Evolutionary conservation across 1,140 invertebrate genomes (phyloP), one percentile per base, ranked within the genome.

Genomic region (Euglossa dilemma): DNA sequence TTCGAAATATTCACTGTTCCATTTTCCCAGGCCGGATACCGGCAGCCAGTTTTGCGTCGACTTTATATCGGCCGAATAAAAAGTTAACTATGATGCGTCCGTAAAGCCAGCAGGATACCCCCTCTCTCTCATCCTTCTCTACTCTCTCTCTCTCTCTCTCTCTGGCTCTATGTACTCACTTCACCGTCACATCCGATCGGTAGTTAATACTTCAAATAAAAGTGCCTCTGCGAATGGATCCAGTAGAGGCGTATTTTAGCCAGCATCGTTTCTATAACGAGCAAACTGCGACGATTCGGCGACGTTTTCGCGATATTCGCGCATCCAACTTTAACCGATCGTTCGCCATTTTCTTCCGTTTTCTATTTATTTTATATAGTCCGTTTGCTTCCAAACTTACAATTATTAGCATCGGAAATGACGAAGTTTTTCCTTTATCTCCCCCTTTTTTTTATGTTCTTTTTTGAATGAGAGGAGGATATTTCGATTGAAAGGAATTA

Each of bases 311-410:
- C 12, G 45, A 69, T 47, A 69, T 25, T 16, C 25, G 12, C 23
- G 12, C 23, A 12, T n/a, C 6, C n/a, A 69, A 47, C 23, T 69
- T 63, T 57, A 69, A 43, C 36, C 52, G 91, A 92, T 92, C 90
- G 91, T 92, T 93, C 92, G 89, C 92, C 92, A 93, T 93, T 93
- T 93, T 86, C 90, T 85, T 90, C 78, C 80, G 90, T 85, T 91
- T 88, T 80, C 90, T 91, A 92, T 93, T 92, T 93, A 91, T 93
- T 91, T 93, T 89, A 89, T 28, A 64, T n/a, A 2, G 20, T 2
- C 25, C 7, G 36, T 7, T 43, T 45, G 4, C n/a, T 47, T n/a
- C 8, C 7, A 2, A 67, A 11, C 63, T 25, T 25, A 6, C 12
- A 6, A 67, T 43, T 16, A 18, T 36, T 63, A 63, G 36, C 9